Percentiles rank a stretch among this genome's conserved stretches.
These are phyloP conservation scores for Corythucha ciliata DNA, from an alignment of 2,888 invertebrate genomes.

Conservation along the genomic window DNA sequence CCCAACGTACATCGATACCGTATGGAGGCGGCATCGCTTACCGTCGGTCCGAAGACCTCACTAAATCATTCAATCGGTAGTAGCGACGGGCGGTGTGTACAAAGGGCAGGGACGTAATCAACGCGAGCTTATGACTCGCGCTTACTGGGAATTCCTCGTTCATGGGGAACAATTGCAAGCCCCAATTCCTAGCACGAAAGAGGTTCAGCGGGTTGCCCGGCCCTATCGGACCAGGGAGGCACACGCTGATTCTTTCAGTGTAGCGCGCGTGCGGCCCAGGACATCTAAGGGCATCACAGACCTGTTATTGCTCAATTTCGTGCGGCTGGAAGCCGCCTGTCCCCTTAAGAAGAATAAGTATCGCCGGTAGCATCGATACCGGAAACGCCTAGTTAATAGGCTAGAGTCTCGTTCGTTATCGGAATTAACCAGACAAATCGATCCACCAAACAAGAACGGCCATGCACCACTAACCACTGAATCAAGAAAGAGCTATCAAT, in stretches of 20 bases:
- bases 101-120: slow-evolving; percentile 62
- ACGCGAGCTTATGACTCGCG: slow-evolving; percentile 58
- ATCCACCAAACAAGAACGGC: slow-evolving; percentile 63
- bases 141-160: slow-evolving; percentile 62
- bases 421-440: slow-evolving; percentile 66
- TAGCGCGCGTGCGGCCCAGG: slow-evolving; percentile 52
- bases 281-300: slow-evolving; percentile 34
- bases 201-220: slow-evolving; percentile 55
- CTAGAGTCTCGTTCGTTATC: slow-evolving; percentile 51
- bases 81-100: slow-evolving; percentile 64
- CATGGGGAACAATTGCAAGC: slow-evolving; percentile 51
- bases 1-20: slow-evolving; percentile 42
- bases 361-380: no score
- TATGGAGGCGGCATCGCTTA: slow-evolving; percentile 41
- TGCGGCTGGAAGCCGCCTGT: no score
- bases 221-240: slow-evolving; percentile 53
- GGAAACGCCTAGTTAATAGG: slow-evolving; percentile 41
- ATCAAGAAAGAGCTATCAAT: slow-evolving; percentile 58
- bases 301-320: slow-evolving; percentile 44
- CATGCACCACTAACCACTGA: slow-evolving; percentile 59
- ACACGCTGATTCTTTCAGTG: slow-evolving; percentile 54
- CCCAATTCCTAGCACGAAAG: slow-evolving; percentile 59
- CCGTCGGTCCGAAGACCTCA: slow-evolving; percentile 50
- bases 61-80: slow-evolving; percentile 59
- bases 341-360: no score